These are phyloP conservation scores for Delia radicum DNA, from an alignment of 1,140 invertebrate species.

Conservation along the genomic window DNA sequence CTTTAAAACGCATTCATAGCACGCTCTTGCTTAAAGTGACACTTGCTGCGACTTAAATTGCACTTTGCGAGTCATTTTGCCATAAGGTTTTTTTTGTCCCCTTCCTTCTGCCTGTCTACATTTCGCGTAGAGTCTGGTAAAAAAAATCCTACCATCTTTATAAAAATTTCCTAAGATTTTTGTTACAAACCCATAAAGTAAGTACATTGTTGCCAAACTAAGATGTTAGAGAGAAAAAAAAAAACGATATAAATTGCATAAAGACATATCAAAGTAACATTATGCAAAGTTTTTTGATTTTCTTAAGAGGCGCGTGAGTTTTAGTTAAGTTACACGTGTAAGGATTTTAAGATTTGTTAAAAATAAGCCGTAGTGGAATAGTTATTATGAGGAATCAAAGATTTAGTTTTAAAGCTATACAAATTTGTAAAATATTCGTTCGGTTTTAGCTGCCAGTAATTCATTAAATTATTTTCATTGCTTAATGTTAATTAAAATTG, in stretches of 20 bases:
- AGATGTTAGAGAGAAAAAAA: neutral
- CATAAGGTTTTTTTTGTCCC: neutral
- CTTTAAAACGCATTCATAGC: neutral
- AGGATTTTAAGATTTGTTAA: neutral
- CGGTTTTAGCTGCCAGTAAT: too few species aligned
- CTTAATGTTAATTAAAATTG: too few species aligned
- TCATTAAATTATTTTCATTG: too few species aligned
- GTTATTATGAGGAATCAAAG: neutral
- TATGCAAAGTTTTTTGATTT: conserved; percentile 8
- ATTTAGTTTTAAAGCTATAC: too few species aligned
- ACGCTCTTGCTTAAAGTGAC: conserved; percentile 7
- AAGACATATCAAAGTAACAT: conserved; percentile 20
- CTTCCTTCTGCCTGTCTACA: neutral
- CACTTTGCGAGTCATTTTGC: conserved; percentile 15
- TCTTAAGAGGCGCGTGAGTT: neutral
- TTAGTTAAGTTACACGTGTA: neutral
- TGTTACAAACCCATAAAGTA: neutral
- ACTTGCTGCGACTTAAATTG: conserved; percentile 6
- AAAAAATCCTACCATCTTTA: neutral
- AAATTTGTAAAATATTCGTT: too few species aligned
- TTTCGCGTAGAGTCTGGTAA: neutral
- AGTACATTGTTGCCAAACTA: neutral
- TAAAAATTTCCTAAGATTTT: neutral
- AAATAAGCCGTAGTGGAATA: neutral
- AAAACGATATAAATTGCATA: conserved; percentile 10